Base-by-base conservation (phyloP, 2,797 vertebrate genomes). In the Delichon dasypus region DNA sequence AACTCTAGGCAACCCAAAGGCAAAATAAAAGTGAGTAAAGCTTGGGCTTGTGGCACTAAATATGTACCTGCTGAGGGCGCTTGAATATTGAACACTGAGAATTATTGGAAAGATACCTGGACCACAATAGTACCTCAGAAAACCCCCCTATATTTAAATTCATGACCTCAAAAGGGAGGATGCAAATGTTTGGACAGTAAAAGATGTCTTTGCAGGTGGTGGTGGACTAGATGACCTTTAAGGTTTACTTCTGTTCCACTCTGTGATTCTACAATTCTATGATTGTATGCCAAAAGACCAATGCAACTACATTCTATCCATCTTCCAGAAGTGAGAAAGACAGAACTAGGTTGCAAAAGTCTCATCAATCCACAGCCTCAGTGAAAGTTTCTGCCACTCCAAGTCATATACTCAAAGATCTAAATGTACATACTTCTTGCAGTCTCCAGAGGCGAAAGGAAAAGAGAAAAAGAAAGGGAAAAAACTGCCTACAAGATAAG, bases 401-500 rank as follows among this genome's bases (percentile, higher is more conserved):
- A 55, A 60, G 25, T 47, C 9, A 92, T 66, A 50, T 32, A 67
- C 10, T 74, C 15, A 32, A n/a, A 58, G 11, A 38, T 34, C 10
- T 65, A 75, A 72, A 78, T 68, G 13, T 9, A 54, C 3, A 9
- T 27, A 58, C 1, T 83, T 79, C 36, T 40, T 85, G 10, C 38
- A 61, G 12, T 25, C 4, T 42, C 15, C 67, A 92, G 47, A 62
- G 11, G 4, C 3, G 27, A 48, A 68, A 67, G 16, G 0, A 3
- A 13, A 60, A 45, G 11, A 13, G 4, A 30, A 62, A 42, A 58
- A 7, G 2, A 4, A 34, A 6, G 7, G 1, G 0, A 3, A 3
- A 16, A 40, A 34, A 48, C 6, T 21, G 5, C 23, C 7, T 67
- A 19, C 11, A 83, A 58, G 5, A 16, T 44, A 62, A 66, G 11